Conservation (phyloP, 2,113 vertebrate species). For the Peromyscus leucopus region DNA sequence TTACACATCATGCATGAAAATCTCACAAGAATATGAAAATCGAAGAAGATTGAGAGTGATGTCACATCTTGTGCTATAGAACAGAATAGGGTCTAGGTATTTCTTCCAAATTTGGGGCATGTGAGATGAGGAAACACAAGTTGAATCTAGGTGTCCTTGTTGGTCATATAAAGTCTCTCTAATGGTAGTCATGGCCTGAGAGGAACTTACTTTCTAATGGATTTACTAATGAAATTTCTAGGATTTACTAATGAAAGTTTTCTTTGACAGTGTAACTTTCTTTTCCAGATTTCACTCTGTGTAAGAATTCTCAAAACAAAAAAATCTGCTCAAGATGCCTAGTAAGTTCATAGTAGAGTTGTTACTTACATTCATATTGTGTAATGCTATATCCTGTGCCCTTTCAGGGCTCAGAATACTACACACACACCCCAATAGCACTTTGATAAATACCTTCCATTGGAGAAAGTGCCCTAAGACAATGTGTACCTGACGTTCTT, state of each 20-base stretch:
- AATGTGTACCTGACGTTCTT: neutral
- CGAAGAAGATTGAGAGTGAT: neutral
- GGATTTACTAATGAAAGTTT: neutral
- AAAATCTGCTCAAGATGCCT: neutral
- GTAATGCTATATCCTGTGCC: rapidly evolving
- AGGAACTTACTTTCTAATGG: neutral
- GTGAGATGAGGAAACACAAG: neutral
- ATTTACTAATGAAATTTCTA: neutral
- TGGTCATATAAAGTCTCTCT: neutral
- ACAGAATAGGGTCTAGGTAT: neutral
- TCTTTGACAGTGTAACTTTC: neutral
- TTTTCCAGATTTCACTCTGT: neutral
- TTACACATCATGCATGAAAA: neutral
- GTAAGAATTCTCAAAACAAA: neutral
- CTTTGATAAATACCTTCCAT: neutral
- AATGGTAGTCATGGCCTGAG: too few relatives aligned
- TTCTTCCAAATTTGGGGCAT: neutral
- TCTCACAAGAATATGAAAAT: neutral
- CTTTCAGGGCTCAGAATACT: too few relatives aligned
- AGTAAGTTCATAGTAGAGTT: neutral
- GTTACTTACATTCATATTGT: neutral
- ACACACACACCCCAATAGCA: too few relatives aligned
- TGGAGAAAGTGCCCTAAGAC: neutral
- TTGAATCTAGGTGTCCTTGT: too few relatives aligned
- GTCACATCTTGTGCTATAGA: neutral